A percentile compares a stretch with the other conserved stretches of the same genome.
Evolutionary conservation across 2,113 vertebrate species (phyloP).

Genomic region (Dicaeum eximium): DNA sequence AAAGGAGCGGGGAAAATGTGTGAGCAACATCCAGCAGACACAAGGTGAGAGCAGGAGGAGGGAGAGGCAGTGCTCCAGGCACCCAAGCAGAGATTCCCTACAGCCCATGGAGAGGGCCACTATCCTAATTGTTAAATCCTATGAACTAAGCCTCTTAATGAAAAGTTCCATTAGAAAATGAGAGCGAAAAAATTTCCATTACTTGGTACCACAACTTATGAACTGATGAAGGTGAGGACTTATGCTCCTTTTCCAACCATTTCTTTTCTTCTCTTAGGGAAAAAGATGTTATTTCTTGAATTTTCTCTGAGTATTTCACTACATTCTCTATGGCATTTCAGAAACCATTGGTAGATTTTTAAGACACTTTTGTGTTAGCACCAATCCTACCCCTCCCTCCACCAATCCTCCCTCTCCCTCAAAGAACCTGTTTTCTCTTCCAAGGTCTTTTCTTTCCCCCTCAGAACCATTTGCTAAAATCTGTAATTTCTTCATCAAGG

Average conservation of each 20-base stretch:
- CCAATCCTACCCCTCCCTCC: neutral
- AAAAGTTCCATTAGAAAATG: neutral
- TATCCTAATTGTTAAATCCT: neutral
- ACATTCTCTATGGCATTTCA: neutral
- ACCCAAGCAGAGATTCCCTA: neutral
- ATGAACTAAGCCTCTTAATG: neutral
- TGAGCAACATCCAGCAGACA: neutral
- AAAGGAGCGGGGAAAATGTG: neutral
- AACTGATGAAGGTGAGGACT: neutral
- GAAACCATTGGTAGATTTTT: neutral
- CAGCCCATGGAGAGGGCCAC: neutral
- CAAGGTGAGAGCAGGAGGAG: neutral
- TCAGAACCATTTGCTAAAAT: neutral
- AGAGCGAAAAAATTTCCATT: neutral
- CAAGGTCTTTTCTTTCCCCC: fast-evolving
- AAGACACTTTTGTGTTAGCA: neutral
- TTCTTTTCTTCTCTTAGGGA: neutral
- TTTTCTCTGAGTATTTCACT: neutral
- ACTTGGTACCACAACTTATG: neutral
- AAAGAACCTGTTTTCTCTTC: neutral
- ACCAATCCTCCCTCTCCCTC: neutral
- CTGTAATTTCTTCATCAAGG: neutral
- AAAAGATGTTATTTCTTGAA: neutral
- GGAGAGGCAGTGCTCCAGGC: neutral
- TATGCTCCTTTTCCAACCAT: neutral